phyloP scores from a whole-genome alignment of 2,113 vertebrate genomes.

The Chaetops frenatus region DNA sequence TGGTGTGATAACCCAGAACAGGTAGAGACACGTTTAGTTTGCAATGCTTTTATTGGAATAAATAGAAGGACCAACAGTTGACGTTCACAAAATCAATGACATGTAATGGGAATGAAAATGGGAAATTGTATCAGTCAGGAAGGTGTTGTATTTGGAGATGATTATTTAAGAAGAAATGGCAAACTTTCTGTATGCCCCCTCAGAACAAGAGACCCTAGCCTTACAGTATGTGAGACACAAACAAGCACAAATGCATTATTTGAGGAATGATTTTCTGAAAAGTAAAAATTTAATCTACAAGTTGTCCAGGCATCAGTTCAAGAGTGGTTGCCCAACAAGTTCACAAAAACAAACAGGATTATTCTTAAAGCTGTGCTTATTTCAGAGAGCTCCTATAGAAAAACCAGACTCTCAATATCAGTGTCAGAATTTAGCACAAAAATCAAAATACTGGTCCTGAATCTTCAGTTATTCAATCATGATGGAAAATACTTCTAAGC shows the following conservation, averaged over 20 bases:
- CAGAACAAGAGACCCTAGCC: not conserved
- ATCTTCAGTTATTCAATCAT: not conserved
- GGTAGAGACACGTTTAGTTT: not conserved
- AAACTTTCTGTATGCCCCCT: not conserved
- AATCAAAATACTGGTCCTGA: not conserved
- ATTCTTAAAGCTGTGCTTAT: not conserved
- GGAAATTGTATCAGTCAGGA: not conserved
- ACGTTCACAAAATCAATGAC: not conserved
- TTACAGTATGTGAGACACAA: not conserved
- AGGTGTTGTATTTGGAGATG: not conserved
- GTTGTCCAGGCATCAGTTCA: not conserved
- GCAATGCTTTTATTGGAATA: constrained; percentile 58
- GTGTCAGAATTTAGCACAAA: not conserved
- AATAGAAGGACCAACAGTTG: not conserved
- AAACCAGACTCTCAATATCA: not conserved
- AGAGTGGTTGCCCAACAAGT: not conserved
- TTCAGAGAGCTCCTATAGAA: not conserved
- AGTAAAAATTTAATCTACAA: not conserved
- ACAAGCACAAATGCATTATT: not conserved
- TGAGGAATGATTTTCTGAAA: not conserved
- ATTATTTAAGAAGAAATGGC: not conserved
- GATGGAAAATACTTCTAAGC: not conserved
- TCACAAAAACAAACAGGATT: not conserved
- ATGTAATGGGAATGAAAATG: not conserved
- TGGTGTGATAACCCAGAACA: not conserved